phyloP scores from a whole-genome alignment of 2,113 vertebrate genomes.

The Heterocephalus glaber region DNA sequence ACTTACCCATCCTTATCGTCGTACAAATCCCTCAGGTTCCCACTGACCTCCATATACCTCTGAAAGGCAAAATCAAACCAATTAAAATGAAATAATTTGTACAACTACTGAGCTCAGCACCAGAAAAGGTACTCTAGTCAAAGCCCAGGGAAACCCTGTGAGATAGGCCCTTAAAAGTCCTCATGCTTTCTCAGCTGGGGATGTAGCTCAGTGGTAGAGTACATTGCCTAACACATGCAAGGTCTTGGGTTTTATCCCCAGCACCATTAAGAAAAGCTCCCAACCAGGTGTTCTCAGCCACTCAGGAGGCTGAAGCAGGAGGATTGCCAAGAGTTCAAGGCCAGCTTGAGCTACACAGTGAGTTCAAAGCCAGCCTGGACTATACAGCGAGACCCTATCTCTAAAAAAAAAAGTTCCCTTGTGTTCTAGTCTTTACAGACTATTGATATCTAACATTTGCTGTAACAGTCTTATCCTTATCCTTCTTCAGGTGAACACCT shows the following conservation, averaged over 20 bases:
- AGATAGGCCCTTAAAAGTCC: background rate
- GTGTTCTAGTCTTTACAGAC: background rate
- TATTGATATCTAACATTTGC: background rate
- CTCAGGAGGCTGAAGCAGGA: background rate
- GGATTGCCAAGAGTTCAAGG: background rate
- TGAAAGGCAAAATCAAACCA: conserved; percentile 78
- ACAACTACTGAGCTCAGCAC: background rate
- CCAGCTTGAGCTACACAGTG: background rate
- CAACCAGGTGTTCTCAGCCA: background rate
- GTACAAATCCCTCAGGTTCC: conserved; percentile 93
- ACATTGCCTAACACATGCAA: background rate
- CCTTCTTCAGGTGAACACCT: background rate
- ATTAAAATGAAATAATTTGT: conserved; percentile 30
- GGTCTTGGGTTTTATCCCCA: background rate
- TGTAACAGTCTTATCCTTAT: background rate
- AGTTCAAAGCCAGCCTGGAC: background rate
- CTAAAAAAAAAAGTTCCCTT: background rate
- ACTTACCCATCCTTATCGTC: conserved; percentile 98
- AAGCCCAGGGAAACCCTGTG: background rate
- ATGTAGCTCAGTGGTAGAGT: background rate
- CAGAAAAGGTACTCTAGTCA: background rate
- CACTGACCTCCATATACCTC: conserved; percentile 98
- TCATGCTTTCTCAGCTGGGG: background rate
- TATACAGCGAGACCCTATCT: background rate
- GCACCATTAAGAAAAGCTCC: background rate